A percentile compares a stretch with the other conserved stretches of the same genome.
Conservation (phyloP, 2,888 invertebrate genomes). For the Eumerus sabulonum region DNA sequence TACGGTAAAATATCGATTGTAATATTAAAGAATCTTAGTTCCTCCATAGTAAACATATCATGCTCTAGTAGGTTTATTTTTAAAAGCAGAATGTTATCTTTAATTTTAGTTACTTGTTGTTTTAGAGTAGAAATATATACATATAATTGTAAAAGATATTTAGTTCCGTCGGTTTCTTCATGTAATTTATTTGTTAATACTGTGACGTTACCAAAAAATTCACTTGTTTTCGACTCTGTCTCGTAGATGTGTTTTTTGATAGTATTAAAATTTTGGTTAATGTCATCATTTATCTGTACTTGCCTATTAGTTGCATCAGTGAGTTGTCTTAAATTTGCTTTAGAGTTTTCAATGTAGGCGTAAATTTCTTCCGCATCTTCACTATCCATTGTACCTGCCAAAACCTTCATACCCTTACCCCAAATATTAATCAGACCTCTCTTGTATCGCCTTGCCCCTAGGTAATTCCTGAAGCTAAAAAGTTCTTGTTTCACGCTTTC, state of each 20-base stretch:
- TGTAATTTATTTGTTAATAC: too few species aligned
- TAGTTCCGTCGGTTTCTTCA: too few species aligned
- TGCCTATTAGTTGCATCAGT: too few species aligned
- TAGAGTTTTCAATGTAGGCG: too few species aligned
- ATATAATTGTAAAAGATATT: constrained; percentile 6
- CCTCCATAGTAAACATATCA: background rate
- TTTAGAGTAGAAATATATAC: background rate
- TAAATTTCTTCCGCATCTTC: background rate
- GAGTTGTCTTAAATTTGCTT: too few species aligned
- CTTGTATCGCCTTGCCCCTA: too few species aligned
- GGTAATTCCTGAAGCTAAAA: background rate
- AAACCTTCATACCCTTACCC: background rate
- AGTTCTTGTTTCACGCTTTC: background rate
- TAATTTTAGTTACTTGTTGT: background rate
- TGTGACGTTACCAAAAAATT: too few species aligned
- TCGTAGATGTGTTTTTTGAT: too few species aligned
- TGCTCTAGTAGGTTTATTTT: constrained; percentile 1
- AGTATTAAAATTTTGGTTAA: too few species aligned
- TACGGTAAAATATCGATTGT: constrained; percentile 7
- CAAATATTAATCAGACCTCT: background rate
- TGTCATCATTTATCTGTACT: too few species aligned
- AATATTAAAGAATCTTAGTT: background rate
- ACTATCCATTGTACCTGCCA: background rate
- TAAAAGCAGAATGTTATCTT: constrained; percentile 4
- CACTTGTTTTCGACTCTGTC: too few species aligned